Evolutionary conservation across 2,888 invertebrate genomes (phyloP).

Genomic region (Bombyx huttoni): DNA sequence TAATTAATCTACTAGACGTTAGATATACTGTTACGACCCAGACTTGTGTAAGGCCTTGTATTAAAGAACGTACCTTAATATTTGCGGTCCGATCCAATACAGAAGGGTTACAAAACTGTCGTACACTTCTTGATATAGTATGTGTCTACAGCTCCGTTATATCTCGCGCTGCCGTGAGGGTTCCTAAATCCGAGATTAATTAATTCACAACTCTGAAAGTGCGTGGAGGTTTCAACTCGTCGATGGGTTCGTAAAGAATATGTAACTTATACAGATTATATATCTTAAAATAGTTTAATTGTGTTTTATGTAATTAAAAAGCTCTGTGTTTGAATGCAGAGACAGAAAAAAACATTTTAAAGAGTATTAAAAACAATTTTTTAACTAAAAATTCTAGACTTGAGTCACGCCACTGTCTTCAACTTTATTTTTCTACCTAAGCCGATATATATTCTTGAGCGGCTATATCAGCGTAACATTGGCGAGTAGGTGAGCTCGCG

Average conservation of each 20-base stretch:
- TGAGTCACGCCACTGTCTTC: too few species aligned
- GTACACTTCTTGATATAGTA: conserved; percentile 2
- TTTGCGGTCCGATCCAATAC: conserved; percentile 3
- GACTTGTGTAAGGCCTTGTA: background rate
- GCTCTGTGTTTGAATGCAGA: too few species aligned
- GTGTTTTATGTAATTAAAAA: background rate
- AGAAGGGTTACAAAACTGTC: conserved; percentile 4
- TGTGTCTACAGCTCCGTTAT: conserved; percentile 23
- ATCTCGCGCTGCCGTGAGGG: conserved; percentile 39
- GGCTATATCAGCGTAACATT: too few species aligned
- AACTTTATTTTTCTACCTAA: too few species aligned
- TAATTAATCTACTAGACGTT: background rate
- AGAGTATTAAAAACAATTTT: too few species aligned
- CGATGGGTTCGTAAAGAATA: background rate
- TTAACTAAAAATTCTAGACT: too few species aligned
- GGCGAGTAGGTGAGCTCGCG: too few species aligned
- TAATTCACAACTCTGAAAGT: conserved; percentile 40
- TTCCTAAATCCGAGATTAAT: conserved; percentile 45
- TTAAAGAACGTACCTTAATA: background rate
- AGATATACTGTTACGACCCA: too few species aligned
- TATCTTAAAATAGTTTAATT: background rate
- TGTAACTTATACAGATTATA: background rate
- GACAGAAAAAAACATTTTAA: too few species aligned
- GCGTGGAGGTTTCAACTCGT: conserved; percentile 29
- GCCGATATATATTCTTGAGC: too few species aligned